These are phyloP conservation scores for Ommatoiulus sabulosus DNA, from an alignment of 2,888 invertebrate genomes.

Conservation along the genomic window DNA sequence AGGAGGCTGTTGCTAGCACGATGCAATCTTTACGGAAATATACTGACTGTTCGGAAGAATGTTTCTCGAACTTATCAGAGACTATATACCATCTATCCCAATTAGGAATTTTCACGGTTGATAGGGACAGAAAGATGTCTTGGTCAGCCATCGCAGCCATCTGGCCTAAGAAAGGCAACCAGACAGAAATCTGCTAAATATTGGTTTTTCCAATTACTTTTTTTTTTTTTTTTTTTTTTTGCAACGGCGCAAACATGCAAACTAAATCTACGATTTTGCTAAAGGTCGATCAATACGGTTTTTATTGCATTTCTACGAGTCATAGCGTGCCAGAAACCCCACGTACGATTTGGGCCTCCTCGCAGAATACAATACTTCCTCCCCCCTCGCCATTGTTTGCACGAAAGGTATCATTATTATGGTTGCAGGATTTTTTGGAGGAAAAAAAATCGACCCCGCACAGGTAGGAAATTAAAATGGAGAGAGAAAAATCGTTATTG, in stretches of 20 bases:
- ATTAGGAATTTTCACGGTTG: no score
- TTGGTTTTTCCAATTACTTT: slow-evolving; percentile 15
- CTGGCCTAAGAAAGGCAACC: no score
- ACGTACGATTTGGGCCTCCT: not conserved
- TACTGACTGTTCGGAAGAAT: no score
- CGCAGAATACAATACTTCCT: slow-evolving; percentile 41
- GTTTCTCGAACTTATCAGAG: no score
- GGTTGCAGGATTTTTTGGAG: not conserved
- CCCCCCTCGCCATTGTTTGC: slow-evolving; percentile 21
- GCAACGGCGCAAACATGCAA: not conserved
- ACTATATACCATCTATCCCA: no score
- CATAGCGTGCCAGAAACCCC: slow-evolving; percentile 39
- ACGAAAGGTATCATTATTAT: slow-evolving; percentile 37
- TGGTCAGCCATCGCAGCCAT: not conserved
- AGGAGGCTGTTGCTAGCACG: no score
- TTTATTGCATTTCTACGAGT: slow-evolving; percentile 37
- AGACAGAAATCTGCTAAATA: not conserved
- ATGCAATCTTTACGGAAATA: no score
- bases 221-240: no score
- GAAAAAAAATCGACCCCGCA: not conserved
- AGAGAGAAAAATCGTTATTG: slow-evolving; percentile 7
- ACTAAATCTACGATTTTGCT: not conserved
- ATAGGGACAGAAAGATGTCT: no score
- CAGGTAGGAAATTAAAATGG: slow-evolving; percentile 35
- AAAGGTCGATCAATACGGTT: slow-evolving; percentile 34